phyloP scores from a whole-genome alignment of 2,113 vertebrate genomes.

The Phrynosoma blainvillii region DNA sequence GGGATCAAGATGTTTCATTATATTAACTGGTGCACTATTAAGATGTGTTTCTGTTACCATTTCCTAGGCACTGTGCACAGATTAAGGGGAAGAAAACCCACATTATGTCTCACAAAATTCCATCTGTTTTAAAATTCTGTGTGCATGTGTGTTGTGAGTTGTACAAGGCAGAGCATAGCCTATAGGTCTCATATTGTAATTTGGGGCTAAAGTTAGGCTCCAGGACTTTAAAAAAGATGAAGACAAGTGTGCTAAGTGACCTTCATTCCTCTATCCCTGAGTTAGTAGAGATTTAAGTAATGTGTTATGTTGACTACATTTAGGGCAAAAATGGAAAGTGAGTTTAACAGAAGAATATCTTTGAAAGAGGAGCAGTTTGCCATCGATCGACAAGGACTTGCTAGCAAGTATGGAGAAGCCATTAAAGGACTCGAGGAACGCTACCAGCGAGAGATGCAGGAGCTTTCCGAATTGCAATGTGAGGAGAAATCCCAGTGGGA shows the following conservation, averaged over 20 bases:
- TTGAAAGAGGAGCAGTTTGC: slow-evolving; percentile 83
- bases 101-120: too few relatives aligned
- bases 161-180: not conserved
- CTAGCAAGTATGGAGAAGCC: slow-evolving; percentile 74
- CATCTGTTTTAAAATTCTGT: too few relatives aligned
- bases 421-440: slow-evolving; percentile 76
- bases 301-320: slow-evolving; percentile 79
- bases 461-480: slow-evolving; percentile 69
- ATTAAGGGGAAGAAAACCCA: not conserved
- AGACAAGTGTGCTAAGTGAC: not conserved
- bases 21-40: too few relatives aligned
- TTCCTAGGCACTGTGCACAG: not conserved
- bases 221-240: not conserved
- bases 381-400: slow-evolving; percentile 77
- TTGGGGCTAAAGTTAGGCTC: not conserved
- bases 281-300: slow-evolving; percentile 67
- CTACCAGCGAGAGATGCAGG: slow-evolving; percentile 76
- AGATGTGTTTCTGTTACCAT: too few relatives aligned
- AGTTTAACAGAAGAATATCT: slow-evolving; percentile 84
- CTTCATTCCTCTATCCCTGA: slow-evolving; percentile 44
- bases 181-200: not conserved
- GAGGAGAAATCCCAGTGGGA: slow-evolving; percentile 84
- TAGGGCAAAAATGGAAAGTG: slow-evolving; percentile 88
- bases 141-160: too few relatives aligned
- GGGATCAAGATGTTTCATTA: not conserved